These are phyloP conservation scores for Guaruba guarouba DNA, from an alignment of 2,113 vertebrate species.

Conservation along the genomic window DNA sequence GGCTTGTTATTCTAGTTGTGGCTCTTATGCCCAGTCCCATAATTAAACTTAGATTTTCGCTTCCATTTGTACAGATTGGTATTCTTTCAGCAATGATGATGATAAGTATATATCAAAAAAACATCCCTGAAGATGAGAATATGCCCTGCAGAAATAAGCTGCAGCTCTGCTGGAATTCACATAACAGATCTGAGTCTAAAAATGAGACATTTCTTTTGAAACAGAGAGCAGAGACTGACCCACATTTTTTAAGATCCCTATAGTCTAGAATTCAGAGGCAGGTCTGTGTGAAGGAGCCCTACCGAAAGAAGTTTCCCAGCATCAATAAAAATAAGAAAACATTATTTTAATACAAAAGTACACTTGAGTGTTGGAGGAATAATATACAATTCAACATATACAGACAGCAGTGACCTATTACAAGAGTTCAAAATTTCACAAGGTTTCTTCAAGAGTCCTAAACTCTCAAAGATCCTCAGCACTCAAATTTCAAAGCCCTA, in stretches of 20 bases:
- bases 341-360: not conserved
- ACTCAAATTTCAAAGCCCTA: not conserved
- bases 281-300: not conserved
- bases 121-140: fast-evolving
- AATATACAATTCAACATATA: not conserved
- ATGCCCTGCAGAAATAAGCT: not conserved
- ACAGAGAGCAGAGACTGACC: not conserved
- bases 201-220: not conserved
- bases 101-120: not conserved
- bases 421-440: not conserved
- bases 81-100: not conserved
- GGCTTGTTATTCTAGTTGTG: not conserved
- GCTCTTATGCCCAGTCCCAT: not conserved
- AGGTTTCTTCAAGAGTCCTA: not conserved
- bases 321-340: not conserved
- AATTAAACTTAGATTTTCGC: not conserved
- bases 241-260: not conserved
- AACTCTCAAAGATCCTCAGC: not conserved
- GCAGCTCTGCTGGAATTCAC: not conserved
- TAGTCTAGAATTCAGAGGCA: not conserved
- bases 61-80: not conserved
- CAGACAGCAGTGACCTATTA: not conserved
- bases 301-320: not conserved
- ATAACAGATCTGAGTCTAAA: not conserved
- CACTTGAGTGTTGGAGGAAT: not conserved